Evolutionary conservation across 2,797 vertebrate genomes (phyloP).

Genomic region (Neosalanx taihuensis): DNA sequence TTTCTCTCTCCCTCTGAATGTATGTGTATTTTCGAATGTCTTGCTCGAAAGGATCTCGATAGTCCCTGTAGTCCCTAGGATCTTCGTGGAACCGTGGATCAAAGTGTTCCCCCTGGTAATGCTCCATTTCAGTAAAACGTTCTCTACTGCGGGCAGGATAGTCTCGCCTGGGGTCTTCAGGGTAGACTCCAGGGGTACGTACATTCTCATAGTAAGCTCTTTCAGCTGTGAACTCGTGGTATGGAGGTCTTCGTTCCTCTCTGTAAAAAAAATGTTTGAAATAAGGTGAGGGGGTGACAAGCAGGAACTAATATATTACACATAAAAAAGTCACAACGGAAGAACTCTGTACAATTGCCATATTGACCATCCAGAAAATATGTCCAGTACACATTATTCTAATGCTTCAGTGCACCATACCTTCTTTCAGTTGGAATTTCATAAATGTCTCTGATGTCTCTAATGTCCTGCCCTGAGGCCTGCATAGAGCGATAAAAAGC

Average conservation of each 20-base stretch:
- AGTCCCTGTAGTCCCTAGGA: constrained; percentile 92
- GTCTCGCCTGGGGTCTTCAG: constrained; percentile 91
- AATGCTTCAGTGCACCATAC: constrained; percentile 55
- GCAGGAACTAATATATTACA: not conserved
- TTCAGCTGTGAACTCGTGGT: constrained; percentile 89
- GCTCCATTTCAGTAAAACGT: constrained; percentile 92
- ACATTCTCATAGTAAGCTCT: constrained; percentile 93
- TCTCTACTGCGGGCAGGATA: constrained; percentile 91
- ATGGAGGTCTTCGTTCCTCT: constrained; percentile 91
- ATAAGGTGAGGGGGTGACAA: constrained; percentile 21
- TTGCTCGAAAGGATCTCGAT: constrained; percentile 94
- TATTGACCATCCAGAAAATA: not conserved
- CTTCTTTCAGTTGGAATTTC: constrained; percentile 93
- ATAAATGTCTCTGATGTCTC: constrained; percentile 97
- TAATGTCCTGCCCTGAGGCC: constrained; percentile 95
- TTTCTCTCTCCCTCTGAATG: constrained; percentile 89
- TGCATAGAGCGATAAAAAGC: constrained; percentile 99
- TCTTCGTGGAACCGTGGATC: constrained; percentile 96
- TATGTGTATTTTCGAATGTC: constrained; percentile 97
- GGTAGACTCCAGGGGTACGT: constrained; percentile 86
- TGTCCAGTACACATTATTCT: not conserved
- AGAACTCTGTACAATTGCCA: not conserved
- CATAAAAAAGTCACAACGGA: no score
- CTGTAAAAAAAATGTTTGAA: constrained; percentile 66
- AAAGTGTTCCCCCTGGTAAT: constrained; percentile 94